These are phyloP conservation scores for Vidua macroura DNA, from an alignment of 2,113 vertebrate genomes.

Conservation along the genomic window DNA sequence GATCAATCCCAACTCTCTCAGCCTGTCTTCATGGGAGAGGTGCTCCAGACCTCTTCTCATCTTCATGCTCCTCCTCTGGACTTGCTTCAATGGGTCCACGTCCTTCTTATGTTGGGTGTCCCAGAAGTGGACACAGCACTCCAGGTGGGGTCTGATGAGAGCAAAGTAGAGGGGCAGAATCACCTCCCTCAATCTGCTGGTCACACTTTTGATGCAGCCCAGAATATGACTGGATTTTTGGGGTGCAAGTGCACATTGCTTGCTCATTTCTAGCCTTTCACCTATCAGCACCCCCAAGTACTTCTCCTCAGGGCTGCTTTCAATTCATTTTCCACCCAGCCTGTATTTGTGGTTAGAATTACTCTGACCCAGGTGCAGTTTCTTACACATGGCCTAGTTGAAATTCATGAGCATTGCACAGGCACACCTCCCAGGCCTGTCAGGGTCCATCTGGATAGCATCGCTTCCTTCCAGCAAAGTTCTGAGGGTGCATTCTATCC, in stretches of 20 bases:
- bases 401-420: not conserved
- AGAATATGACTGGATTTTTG: not conserved
- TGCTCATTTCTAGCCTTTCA: not conserved
- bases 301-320: not conserved
- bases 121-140: not conserved
- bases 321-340: not conserved
- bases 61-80: accelerated
- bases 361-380: too few relatives aligned
- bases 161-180: not conserved
- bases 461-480: not conserved
- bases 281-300: not conserved
- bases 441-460: not conserved
- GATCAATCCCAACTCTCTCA: not conserved
- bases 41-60: not conserved
- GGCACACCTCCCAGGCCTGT: not conserved
- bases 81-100: accelerated
- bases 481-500: not conserved
- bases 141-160: not conserved
- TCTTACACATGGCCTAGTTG: not conserved
- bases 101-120: not conserved
- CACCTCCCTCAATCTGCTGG: not conserved
- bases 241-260: not conserved
- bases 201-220: not conserved
- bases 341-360: not conserved
- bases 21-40: not conserved